A percentile compares a stretch with the other conserved stretches of the same genome.
These are phyloP conservation scores for Scleropages formosus DNA, from an alignment of 2,797 vertebrate species.

Conservation along the genomic window DNA sequence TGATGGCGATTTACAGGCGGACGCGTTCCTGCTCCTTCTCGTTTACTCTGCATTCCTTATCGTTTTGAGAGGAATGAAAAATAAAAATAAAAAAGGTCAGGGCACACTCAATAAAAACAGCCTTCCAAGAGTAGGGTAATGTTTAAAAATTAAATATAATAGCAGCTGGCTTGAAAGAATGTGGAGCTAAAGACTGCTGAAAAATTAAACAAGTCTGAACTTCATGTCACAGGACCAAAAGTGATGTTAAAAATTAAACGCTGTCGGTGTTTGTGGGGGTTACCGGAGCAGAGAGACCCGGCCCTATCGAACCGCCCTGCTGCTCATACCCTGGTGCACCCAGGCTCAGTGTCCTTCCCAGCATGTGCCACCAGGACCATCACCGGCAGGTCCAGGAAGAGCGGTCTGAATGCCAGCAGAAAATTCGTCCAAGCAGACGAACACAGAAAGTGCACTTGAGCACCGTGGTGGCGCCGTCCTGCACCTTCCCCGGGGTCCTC, in stretches of 20 bases:
- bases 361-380: background rate
- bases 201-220: slow-evolving; percentile 55
- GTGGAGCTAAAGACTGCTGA: slow-evolving; percentile 46
- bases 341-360: background rate
- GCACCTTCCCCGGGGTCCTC: background rate
- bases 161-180: slow-evolving; percentile 49
- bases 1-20: background rate
- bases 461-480: slow-evolving; percentile 26
- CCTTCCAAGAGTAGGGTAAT: slow-evolving; percentile 38
- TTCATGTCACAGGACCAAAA: slow-evolving; percentile 55
- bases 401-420: slow-evolving; percentile 29
- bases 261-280: slow-evolving; percentile 46
- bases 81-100: background rate
- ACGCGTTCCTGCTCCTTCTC: background rate
- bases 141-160: slow-evolving; percentile 53
- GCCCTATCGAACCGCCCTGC: background rate
- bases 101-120: slow-evolving; percentile 41
- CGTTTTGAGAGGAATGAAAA: slow-evolving; percentile 8
- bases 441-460: slow-evolving; percentile 20
- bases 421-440: too few relatives aligned
- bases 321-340: background rate
- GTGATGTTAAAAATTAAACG: slow-evolving; percentile 53
- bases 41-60: slow-evolving; percentile 19
- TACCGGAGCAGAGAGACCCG: background rate
- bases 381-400: slow-evolving; percentile 27